Base-by-base conservation (phyloP, 1,140 invertebrate genomes). In the Steinernema khuongi region DNA sequence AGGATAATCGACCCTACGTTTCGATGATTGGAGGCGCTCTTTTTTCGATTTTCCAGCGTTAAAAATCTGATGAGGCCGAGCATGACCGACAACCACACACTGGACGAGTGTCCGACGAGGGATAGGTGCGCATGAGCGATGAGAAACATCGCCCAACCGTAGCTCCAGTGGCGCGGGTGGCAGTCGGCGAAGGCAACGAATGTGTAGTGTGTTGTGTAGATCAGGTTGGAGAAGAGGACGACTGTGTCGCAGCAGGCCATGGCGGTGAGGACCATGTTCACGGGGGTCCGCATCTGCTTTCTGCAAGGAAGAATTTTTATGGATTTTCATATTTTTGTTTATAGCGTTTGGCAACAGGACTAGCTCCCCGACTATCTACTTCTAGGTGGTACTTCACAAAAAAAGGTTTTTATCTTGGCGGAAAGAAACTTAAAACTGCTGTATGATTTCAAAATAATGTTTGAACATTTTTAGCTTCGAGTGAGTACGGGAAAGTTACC, bases 241-340 rank as follows among this genome's bases (percentile, higher is more conserved):
- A 85, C 79, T 7, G 82, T 85, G 60, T 84, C 83, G 68, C 83
- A 85, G 68, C 75, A 82, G 14, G 83, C 83, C 83, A 84, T 84
- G 29, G 83, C 83, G 26, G 80, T 82, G 0, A 84, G 72, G 14
- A 84, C 84, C 79, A 81, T 81, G 70, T 85, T 84, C 22, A 84
- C 83, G 1, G 83, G 83, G 17, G 83, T 84, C 43, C 83, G 78
- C 83, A 84, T 84, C 41, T 81, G 68, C 68, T 84, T 76, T 36
- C 82, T 84, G 30, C 43, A 83, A 82, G 4, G 19, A 30, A 74
- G 69, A 22, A 36, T 70, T 11, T 71, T 2, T 17, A n/a, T 70
- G 1, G 19, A 70, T 60, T 22, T 60, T 60, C 4, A 26, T 7
- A 14, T 60, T 60, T 17, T 7, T 7, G 50, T 60, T 60, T 22